phyloP scores from a whole-genome alignment of 2,113 vertebrate genomes.

The Plecturocebus donacophilus region DNA sequence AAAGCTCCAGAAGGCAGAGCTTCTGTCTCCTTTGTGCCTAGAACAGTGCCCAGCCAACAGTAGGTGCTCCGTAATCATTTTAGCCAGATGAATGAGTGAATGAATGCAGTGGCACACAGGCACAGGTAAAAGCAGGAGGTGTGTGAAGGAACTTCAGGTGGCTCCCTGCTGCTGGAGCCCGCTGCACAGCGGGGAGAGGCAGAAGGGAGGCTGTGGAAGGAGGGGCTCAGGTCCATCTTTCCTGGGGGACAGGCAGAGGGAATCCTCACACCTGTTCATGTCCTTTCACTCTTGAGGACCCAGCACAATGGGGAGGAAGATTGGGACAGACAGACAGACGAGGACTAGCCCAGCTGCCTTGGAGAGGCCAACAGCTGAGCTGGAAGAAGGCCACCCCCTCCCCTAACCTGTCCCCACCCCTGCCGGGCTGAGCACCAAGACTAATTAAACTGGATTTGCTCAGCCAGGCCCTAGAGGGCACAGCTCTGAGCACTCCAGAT shows the following conservation, averaged over 20 bases:
- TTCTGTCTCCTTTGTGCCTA: background rate
- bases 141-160: background rate
- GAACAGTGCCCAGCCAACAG: background rate
- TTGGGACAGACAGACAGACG: background rate
- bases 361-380: background rate
- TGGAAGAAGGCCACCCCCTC: background rate
- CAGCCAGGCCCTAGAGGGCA: constrained; percentile 67
- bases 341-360: background rate
- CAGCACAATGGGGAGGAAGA: background rate
- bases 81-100: background rate
- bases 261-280: background rate
- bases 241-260: background rate
- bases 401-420: background rate
- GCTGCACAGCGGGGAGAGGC: background rate
- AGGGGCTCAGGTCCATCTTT: background rate
- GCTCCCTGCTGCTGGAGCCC: background rate
- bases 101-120: background rate
- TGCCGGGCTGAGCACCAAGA: background rate
- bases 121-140: background rate
- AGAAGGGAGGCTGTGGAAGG: too few relatives aligned
- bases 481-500: constrained; percentile 55
- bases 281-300: background rate
- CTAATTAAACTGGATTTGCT: constrained; percentile 76
- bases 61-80: background rate
- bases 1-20: background rate